Conservation (phyloP, 2,797 vertebrate species). For the Cynodonichthys magdalenae region DNA sequence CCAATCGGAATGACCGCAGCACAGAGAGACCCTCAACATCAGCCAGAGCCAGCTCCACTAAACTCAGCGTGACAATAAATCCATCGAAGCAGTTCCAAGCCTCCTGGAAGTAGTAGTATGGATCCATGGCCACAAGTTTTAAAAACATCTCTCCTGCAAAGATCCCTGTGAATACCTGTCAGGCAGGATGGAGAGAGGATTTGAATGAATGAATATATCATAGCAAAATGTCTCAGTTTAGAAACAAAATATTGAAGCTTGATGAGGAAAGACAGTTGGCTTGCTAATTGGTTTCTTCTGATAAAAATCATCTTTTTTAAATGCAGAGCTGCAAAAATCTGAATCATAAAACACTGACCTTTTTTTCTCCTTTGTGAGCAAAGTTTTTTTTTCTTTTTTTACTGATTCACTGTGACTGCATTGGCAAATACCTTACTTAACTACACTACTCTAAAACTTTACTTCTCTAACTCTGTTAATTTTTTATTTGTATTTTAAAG, state of each 20-base stretch:
- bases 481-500: too few relatives aligned
- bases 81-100: constrained; percentile 99
- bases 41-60: constrained; percentile 94
- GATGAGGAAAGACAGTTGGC: background rate
- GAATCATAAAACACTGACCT: too few relatives aligned
- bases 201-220: constrained; percentile 20
- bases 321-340: too few relatives aligned
- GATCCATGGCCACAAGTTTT: constrained; percentile 98
- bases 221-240: constrained; percentile 1
- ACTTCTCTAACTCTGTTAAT: too few relatives aligned
- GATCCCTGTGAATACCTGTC: constrained; percentile 97
- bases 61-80: constrained; percentile 97
- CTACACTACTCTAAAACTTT: too few relatives aligned
- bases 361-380: too few relatives aligned
- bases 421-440: too few relatives aligned
- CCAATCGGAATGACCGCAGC: constrained; percentile 97
- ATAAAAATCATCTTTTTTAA: too few relatives aligned
- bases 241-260: constrained; percentile 3
- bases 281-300: too few relatives aligned
- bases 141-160: constrained; percentile 99
- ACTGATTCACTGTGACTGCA: too few relatives aligned
- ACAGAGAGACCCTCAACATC: constrained; percentile 97
- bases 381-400: too few relatives aligned
- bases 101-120: constrained; percentile 99
- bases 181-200: constrained; percentile 24